Evolutionary conservation across 2,113 vertebrate species (phyloP).

Genomic region (Ptilonorhynchus violaceus): DNA sequence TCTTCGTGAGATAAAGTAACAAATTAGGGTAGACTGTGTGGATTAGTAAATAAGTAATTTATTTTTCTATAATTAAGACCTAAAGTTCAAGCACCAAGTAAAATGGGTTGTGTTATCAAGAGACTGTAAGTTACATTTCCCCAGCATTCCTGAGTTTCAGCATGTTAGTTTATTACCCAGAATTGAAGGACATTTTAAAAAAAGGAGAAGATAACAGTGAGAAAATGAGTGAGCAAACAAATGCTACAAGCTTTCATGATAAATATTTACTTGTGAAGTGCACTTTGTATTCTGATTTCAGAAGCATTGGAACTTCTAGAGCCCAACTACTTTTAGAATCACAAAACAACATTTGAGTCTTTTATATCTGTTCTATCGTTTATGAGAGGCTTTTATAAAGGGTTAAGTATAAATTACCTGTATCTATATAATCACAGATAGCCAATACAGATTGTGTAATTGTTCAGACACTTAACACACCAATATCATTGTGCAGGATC

Average conservation of each 20-base stretch:
- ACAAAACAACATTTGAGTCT: background rate
- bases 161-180: background rate
- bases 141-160: background rate
- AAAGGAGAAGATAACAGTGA: background rate
- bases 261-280: background rate
- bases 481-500: background rate
- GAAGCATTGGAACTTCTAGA: background rate
- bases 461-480: background rate
- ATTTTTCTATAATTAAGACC: constrained; percentile 41
- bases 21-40: constrained; percentile 4
- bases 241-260: background rate
- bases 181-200: background rate
- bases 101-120: background rate
- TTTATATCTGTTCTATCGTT: background rate
- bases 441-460: background rate
- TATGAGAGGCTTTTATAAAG: background rate
- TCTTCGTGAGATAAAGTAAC: constrained; percentile 30
- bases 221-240: background rate
- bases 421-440: background rate
- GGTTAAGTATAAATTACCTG: background rate
- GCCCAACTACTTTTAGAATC: background rate
- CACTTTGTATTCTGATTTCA: background rate
- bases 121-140: background rate
- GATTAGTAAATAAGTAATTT: constrained; percentile 57
- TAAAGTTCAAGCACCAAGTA: background rate